Evolutionary conservation across 2,797 vertebrate genomes (phyloP).

Genomic region (Coregonus ussuriensis): DNA sequence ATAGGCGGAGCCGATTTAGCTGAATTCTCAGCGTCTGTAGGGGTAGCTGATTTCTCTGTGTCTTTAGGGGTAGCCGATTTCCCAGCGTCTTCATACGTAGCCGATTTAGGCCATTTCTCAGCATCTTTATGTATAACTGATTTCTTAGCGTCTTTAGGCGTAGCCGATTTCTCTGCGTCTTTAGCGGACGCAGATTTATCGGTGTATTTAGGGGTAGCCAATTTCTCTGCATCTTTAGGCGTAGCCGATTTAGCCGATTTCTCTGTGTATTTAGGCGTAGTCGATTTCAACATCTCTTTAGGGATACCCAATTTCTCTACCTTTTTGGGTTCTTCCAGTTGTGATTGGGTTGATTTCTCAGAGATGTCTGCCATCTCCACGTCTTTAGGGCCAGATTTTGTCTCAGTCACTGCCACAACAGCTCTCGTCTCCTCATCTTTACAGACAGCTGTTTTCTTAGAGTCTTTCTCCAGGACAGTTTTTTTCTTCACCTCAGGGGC

Average conservation of each 20-base stretch:
- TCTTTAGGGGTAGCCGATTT: no score
- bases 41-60: neutral
- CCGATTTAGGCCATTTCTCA: neutral
- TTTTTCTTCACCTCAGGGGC: conserved; percentile 19
- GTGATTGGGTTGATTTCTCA: conserved; percentile 29
- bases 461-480: neutral
- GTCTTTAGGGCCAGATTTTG: neutral
- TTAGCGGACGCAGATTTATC: neutral
- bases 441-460: conserved; percentile 24
- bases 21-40: neutral
- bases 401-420: neutral
- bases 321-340: conserved; percentile 27
- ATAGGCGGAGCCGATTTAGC: neutral
- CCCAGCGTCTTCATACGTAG: neutral
- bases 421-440: conserved; percentile 7
- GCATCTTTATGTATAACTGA: no score
- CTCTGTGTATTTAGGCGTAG: neutral
- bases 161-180: neutral
- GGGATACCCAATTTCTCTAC: neutral
- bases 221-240: neutral
- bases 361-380: conserved; percentile 12
- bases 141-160: neutral
- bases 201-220: neutral
- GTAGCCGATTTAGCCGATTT: neutral
- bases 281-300: neutral